These are phyloP conservation scores for Clusia tigrina DNA, from an alignment of 2,888 invertebrate genomes.

Conservation along the genomic window DNA sequence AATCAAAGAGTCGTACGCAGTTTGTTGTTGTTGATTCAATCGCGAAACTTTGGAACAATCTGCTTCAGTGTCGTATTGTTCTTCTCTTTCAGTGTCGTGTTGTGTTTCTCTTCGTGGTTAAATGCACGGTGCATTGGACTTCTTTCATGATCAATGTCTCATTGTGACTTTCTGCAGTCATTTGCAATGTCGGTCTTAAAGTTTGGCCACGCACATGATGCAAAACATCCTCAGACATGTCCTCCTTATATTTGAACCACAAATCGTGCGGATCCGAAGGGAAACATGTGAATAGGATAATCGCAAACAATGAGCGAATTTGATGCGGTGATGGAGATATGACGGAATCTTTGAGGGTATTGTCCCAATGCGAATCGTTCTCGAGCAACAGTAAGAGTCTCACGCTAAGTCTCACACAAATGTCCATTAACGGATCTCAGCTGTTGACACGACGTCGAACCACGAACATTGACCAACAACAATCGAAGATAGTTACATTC, in stretches of 20 bases:
- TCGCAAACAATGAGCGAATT: conserved; percentile 11
- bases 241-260: conserved; percentile 16
- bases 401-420: neutral
- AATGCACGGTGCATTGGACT: neutral
- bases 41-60: conserved; percentile 24
- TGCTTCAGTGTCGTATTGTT: conserved; percentile 9
- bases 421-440: neutral
- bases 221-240: too few species aligned
- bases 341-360: too few species aligned
- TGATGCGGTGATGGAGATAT: conserved; percentile 19
- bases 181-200: conserved; percentile 9
- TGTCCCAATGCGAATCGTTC: conserved; percentile 21
- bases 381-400: conserved; percentile 16
- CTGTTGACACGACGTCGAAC: too few species aligned
- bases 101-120: too few species aligned
- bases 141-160: conserved; percentile 11
- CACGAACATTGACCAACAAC: neutral
- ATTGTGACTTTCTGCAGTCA: conserved; percentile 13
- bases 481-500: conserved; percentile 12
- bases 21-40: conserved; percentile 24
- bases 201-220: conserved; percentile 14
- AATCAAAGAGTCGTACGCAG: conserved; percentile 5
- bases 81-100: neutral
- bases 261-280: conserved; percentile 8
- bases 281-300: conserved; percentile 7